Conservation (phyloP, 2,888 invertebrate species). For the Tetragonula carbonaria region DNA sequence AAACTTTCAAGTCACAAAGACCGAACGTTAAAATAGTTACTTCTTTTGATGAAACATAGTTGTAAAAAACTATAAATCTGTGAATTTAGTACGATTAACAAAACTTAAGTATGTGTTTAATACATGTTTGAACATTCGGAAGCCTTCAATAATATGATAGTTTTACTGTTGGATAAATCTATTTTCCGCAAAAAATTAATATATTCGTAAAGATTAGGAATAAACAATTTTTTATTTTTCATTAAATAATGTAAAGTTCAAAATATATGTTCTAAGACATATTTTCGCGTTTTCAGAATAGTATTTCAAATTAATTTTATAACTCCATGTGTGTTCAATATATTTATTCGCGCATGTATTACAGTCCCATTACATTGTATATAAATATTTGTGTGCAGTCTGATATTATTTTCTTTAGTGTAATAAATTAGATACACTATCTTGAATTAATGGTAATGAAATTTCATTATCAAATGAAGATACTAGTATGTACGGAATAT, state of each 20-base stretch:
- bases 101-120: slow-evolving; percentile 39
- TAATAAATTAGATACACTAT: slow-evolving; percentile 27
- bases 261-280: background rate
- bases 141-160: slow-evolving; percentile 19
- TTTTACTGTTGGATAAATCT: slow-evolving; percentile 36
- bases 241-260: slow-evolving; percentile 4
- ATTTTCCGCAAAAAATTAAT: slow-evolving; percentile 36
- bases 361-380: slow-evolving; percentile 38
- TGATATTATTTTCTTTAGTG: slow-evolving; percentile 36
- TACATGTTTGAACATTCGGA: slow-evolving; percentile 15
- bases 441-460: slow-evolving; percentile 25
- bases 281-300: background rate
- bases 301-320: slow-evolving; percentile 32
- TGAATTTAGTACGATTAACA: slow-evolving; percentile 21
- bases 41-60: slow-evolving; percentile 76
- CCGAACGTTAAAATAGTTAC: slow-evolving; percentile 85
- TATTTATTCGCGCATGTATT: slow-evolving; percentile 56
- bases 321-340: slow-evolving; percentile 51
- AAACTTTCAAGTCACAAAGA: slow-evolving; percentile 86
- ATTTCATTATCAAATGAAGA: slow-evolving; percentile 23
- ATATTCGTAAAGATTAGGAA: slow-evolving; percentile 27
- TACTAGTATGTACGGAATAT: slow-evolving; percentile 20
- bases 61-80: slow-evolving; percentile 25
- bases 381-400: slow-evolving; percentile 59
- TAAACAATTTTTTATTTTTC: slow-evolving; percentile 39